Evolutionary conservation across 2,113 vertebrate species (phyloP).

Genomic region (Mesembrinibis cayennensis): DNA sequence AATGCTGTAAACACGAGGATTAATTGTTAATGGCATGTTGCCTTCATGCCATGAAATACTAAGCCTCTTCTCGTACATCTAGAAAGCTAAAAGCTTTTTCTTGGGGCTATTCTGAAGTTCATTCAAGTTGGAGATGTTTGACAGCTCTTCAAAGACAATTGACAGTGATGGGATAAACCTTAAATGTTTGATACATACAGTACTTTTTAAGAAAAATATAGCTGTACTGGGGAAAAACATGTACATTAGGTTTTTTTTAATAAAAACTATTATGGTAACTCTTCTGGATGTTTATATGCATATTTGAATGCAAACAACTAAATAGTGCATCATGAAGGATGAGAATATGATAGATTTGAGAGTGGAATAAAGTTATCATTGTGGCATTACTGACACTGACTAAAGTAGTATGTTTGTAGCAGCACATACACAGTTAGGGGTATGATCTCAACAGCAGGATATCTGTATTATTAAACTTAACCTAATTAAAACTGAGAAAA

Average conservation of each 20-base stretch:
- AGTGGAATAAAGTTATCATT: conserved; percentile 35
- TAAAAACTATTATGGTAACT: conserved; percentile 70
- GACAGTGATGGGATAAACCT: conserved; percentile 35
- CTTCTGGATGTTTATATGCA: conserved; percentile 50
- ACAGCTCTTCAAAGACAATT: conserved; percentile 75
- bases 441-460: background rate
- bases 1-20: conserved; percentile 33
- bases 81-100: conserved; percentile 40
- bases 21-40: background rate
- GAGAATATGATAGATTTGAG: background rate
- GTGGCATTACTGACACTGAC: background rate
- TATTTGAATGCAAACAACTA: conserved; percentile 3
- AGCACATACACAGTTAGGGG: rapidly evolving
- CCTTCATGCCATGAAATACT: conserved; percentile 40
- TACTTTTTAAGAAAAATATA: conserved; percentile 70
- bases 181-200: conserved; percentile 73
- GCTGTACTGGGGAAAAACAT: conserved; percentile 47
- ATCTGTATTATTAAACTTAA: background rate
- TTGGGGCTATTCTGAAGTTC: background rate
- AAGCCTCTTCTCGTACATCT: background rate
- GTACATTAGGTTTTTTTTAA: conserved; percentile 70
- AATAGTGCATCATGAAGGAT: background rate
- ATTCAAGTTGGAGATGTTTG: conserved; percentile 4
- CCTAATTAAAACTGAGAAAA: background rate
- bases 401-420: background rate